Evolutionary conservation across 2,797 vertebrate species (phyloP).

Genomic region (Enoplosus armatus): DNA sequence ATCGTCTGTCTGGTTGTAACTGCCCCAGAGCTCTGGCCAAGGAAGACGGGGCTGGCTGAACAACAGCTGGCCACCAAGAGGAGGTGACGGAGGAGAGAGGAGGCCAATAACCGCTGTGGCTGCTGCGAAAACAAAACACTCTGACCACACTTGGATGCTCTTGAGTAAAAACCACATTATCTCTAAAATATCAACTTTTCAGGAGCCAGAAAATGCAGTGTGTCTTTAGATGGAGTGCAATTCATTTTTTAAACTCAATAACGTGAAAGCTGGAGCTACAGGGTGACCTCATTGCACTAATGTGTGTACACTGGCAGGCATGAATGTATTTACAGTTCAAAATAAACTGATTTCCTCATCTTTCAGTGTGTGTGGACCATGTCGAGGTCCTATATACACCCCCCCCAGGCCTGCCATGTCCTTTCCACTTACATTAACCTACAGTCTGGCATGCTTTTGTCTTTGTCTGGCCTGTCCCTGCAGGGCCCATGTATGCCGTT

Average conservation of each 20-base stretch:
- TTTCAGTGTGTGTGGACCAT: slow-evolving; percentile 12
- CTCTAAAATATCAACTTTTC: slow-evolving; percentile 25
- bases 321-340: slow-evolving; percentile 34
- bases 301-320: slow-evolving; percentile 41
- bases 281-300: slow-evolving; percentile 40
- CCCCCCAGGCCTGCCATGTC: slow-evolving; percentile 53
- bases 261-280: slow-evolving; percentile 8
- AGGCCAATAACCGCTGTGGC: slow-evolving; percentile 21
- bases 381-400: slow-evolving; percentile 14
- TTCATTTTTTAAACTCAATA: slow-evolving; percentile 17
- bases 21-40: slow-evolving; percentile 3
- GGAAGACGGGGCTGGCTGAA: neutral
- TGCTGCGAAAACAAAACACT: slow-evolving; percentile 38
- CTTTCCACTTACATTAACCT: slow-evolving; percentile 66
- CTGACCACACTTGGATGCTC: slow-evolving; percentile 36
- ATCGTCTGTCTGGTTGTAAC: neutral
- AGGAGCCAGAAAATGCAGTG: slow-evolving; percentile 19
- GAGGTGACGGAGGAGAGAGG: slow-evolving; percentile 15
- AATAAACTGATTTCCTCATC: slow-evolving; percentile 46
- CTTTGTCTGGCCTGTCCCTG: slow-evolving; percentile 63
- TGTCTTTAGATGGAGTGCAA: slow-evolving; percentile 18
- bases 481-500: slow-evolving; percentile 44
- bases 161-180: slow-evolving; percentile 28
- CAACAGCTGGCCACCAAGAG: slow-evolving; percentile 48
- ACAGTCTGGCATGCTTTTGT: slow-evolving; percentile 61